Evolutionary conservation across 2,888 invertebrate species (phyloP).

Genomic region (Sarcophaga subvicina): DNA sequence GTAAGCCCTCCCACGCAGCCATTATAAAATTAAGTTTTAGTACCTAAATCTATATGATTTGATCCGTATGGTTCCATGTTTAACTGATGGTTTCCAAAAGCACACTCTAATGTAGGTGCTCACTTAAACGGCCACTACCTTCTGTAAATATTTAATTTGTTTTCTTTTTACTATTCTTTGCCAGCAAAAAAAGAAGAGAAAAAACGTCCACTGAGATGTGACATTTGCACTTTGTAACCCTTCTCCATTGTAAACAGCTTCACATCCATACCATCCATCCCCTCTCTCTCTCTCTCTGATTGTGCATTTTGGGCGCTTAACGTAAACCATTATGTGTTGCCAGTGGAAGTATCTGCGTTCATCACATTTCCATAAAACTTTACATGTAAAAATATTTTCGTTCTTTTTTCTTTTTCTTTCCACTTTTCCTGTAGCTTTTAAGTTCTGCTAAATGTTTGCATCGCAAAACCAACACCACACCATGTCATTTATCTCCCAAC

Average conservation of each 20-base stretch:
- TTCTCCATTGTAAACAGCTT: background rate
- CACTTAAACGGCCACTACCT: background rate
- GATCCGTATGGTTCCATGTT: too few species aligned
- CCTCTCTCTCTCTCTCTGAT: background rate
- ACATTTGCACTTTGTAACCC: constrained; percentile 52
- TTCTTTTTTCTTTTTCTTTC: background rate
- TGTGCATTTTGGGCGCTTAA: constrained; percentile 23
- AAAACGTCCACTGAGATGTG: constrained; percentile 40
- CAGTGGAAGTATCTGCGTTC: background rate
- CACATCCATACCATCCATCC: background rate
- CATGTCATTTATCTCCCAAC: constrained; percentile 11
- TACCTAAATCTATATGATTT: too few species aligned
- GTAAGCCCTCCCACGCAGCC: too few species aligned
- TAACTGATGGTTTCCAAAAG: too few species aligned
- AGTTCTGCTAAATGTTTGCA: background rate
- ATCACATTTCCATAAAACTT: constrained; percentile 15
- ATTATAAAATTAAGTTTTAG: too few species aligned
- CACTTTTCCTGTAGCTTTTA: background rate
- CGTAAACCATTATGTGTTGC: background rate
- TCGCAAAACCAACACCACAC: background rate
- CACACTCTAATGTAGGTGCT: too few species aligned
- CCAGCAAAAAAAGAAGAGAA: background rate
- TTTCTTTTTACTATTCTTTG: background rate
- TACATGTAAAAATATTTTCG: background rate
- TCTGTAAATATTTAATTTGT: constrained; percentile 27